Base-by-base conservation (phyloP, 2,113 vertebrate genomes). In the Chunga burmeisteri region DNA sequence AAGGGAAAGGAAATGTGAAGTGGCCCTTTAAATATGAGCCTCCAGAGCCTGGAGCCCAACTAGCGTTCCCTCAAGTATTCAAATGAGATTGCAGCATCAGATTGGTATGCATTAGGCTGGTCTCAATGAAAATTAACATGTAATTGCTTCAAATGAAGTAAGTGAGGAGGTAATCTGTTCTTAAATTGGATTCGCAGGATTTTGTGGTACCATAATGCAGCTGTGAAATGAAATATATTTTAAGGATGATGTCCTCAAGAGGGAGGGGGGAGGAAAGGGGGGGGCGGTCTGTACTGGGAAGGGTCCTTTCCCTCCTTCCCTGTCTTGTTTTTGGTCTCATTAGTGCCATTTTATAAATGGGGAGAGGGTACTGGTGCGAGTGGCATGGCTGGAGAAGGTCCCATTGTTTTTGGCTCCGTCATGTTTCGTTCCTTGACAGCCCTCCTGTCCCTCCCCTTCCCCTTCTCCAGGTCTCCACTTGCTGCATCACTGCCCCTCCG, bases 81-180 rank as follows among this genome's bases (percentile, higher is more conserved):
- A 98, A 98, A 98, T 98, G 98, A 98, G 98, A 98, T 98, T 98
- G 98, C 98, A 94, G 97, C 97, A 97, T 98, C 98, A 98, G 98
- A 98, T 98, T 98, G 98, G 98, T 98, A 98, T 98, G 98, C 98
- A 98, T 98, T 98, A 98, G 98, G 97, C 98, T 98, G 97, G 98
- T 98, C 98, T 98, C 98, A 98, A 98, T 98, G 98, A 98, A 98
- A 98, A 98, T 98, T 98, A 98, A 98, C 98, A 98, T 98, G 98
- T 98, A 98, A 98, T 98, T 98, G 98, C 98, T 98, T 98, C 98
- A 98, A 98, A 98, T 98, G 98, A 98, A 98, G 98, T 98, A 98
- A 98, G 98, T 98, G 98, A 98, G 98, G 98, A 98, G 98, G 98
- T 98, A 98, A 98, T 98, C 98, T 98, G 98, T 98, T 98, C 98